Evolutionary conservation across 2,888 invertebrate species (phyloP).

Genomic region (Pristionchus mayeri): DNA sequence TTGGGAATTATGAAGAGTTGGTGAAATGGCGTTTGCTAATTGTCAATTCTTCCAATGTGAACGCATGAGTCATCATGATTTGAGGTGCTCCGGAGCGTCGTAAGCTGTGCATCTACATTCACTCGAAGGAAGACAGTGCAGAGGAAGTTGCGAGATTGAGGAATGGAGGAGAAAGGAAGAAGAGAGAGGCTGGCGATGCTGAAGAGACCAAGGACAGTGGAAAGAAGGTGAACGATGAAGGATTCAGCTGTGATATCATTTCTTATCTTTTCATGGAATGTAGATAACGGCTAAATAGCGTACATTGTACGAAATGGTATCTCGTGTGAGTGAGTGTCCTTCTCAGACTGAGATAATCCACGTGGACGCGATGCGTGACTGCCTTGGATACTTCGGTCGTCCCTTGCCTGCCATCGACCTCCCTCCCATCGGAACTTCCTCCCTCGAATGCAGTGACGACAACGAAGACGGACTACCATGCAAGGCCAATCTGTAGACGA

Average conservation of each 20-base stretch:
- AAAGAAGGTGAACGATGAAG: background rate
- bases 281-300: too few species aligned
- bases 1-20: too few species aligned
- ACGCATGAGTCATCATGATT: background rate
- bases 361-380: conserved; percentile 54
- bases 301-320: too few species aligned
- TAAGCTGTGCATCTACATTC: conserved; percentile 60
- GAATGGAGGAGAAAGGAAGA: background rate
- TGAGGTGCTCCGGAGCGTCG: conserved; percentile 56
- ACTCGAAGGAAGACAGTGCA: conserved; percentile 51
- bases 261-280: too few species aligned
- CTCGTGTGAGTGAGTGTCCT: too few species aligned
- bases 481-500: conserved; percentile 9
- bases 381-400: conserved; percentile 55
- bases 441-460: conserved; percentile 13
- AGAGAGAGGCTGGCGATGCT: background rate
- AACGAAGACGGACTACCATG: background rate
- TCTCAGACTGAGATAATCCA: conserved; percentile 54
- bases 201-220: background rate
- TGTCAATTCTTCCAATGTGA: too few species aligned
- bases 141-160: background rate
- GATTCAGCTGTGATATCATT: too few species aligned
- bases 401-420: conserved; percentile 54
- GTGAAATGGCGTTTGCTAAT: too few species aligned
- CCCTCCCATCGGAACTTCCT: conserved; percentile 56